Conservation (phyloP, 2,888 invertebrate genomes). For the Ichneumoninae sp. region DNA sequence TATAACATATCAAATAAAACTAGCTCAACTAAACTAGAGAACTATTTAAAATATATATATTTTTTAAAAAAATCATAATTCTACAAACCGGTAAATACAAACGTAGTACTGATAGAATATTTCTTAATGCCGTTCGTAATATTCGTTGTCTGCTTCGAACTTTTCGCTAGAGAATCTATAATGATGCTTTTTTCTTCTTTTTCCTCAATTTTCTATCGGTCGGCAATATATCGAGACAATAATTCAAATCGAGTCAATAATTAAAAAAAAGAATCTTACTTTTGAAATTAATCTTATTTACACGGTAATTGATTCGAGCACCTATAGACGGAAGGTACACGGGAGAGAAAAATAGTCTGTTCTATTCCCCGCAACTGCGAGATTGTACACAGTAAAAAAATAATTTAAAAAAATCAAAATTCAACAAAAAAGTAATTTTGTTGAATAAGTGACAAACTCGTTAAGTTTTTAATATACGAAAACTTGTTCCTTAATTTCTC, state of each 20-base stretch:
- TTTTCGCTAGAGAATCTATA: neutral
- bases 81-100: conserved; percentile 33
- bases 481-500: too few relatives aligned
- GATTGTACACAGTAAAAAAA: neutral
- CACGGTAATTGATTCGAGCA: conserved; percentile 13
- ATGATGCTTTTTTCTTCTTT: neutral
- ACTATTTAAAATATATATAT: conserved; percentile 28
- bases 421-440: too few relatives aligned
- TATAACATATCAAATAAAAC: conserved; percentile 23
- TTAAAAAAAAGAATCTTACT: conserved; percentile 6
- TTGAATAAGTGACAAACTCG: too few relatives aligned
- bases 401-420: too few relatives aligned
- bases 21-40: conserved; percentile 17
- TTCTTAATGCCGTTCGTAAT: conserved; percentile 32
- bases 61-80: conserved; percentile 12
- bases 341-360: conserved; percentile 29
- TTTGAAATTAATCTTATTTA: conserved; percentile 1
- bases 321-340: neutral
- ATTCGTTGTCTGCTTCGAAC: conserved; percentile 45
- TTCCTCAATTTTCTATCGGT: neutral
- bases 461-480: too few relatives aligned
- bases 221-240: conserved; percentile 44
- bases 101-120: conserved; percentile 29
- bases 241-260: conserved; percentile 6
- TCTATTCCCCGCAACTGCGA: conserved; percentile 5